These are phyloP conservation scores for Cuniculus paca DNA, from an alignment of 2,797 vertebrate species.

Conservation along the genomic window DNA sequence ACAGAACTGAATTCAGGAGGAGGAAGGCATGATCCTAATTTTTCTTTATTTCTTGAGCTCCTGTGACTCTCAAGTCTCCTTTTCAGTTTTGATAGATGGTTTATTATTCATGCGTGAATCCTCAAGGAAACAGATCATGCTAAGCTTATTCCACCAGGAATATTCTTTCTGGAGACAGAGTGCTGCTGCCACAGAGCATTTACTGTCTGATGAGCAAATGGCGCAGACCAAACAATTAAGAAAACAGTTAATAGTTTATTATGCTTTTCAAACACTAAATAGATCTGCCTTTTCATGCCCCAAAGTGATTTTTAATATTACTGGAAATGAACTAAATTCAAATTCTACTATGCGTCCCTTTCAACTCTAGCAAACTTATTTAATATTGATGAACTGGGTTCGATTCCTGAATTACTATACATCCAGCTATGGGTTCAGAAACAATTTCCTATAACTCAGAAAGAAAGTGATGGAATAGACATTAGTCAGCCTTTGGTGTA, in stretches of 20 bases:
- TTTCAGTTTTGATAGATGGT: slow-evolving; percentile 18
- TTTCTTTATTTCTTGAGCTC: slow-evolving; percentile 5
- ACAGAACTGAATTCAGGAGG: not conserved
- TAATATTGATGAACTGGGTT: not conserved
- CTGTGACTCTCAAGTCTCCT: not conserved
- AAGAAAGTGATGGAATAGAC: not conserved
- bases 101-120: slow-evolving; percentile 9
- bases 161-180: not conserved
- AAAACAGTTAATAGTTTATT: not conserved
- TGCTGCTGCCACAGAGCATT: not conserved
- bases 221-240: not conserved
- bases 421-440: not conserved
- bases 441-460: not conserved
- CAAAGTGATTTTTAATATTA: not conserved
- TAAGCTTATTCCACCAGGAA: not conserved
- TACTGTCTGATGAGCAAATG: not conserved
- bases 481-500: not conserved
- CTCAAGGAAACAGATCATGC: not conserved
- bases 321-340: not conserved
- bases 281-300: not conserved
- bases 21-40: not conserved
- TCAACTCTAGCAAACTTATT: not conserved
- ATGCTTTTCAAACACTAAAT: not conserved
- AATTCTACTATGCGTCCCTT: not conserved
- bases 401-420: not conserved